Evolutionary conservation across 2,888 invertebrate species (phyloP), one percentile per base, ranked within the genome.

Genomic region (Platycheirus albimanus): DNA sequence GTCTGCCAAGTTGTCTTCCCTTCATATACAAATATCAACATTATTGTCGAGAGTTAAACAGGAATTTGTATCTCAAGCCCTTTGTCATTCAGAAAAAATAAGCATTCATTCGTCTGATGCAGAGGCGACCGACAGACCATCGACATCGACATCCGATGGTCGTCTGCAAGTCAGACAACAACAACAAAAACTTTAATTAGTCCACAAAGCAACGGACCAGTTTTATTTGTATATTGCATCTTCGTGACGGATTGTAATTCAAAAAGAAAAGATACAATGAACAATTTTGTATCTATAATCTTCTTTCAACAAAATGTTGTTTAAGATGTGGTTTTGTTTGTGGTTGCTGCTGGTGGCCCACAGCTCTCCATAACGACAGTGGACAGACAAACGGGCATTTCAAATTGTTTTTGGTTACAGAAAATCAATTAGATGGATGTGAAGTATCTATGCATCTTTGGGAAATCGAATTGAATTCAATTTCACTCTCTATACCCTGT

Each of bases 341-440:
- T n/a, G n/a, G n/a, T n/a, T n/a, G n/a, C n/a, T n/a, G n/a, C n/a
- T n/a, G n/a, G n/a, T 11, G 30, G 11, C 6, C 52, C 30, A 17
- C 43, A 3, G 11, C n/a, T 11, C 17, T n/a, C 1, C 11, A 36
- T 33, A 13, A 49, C 38, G 13, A 28, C 36, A 41, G 15, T 5
- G 15, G 51, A 15, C 30, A 17, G 1, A 20, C 3, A 36, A 3
- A 4, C 5, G 28, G 47, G 1, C 13, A 58, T 49, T 24, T 58
- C 51, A 45, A 72, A 78, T 78, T 43, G 66, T 52, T 71, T 66
- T 72, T 43, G 38, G 19, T 63, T 67, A 58, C 64, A 52, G 45
- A 70, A 79, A 75, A 75, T 80, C 80, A 80, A 80, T 80, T 70
- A 75, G 58, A 75, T 54, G 49, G 54, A 79, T 54, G 33, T 45